Evolutionary conservation across 2,797 vertebrate genomes (phyloP), one percentile per base, ranked within the genome.

Genomic region (Coccyzus lansbergi): DNA sequence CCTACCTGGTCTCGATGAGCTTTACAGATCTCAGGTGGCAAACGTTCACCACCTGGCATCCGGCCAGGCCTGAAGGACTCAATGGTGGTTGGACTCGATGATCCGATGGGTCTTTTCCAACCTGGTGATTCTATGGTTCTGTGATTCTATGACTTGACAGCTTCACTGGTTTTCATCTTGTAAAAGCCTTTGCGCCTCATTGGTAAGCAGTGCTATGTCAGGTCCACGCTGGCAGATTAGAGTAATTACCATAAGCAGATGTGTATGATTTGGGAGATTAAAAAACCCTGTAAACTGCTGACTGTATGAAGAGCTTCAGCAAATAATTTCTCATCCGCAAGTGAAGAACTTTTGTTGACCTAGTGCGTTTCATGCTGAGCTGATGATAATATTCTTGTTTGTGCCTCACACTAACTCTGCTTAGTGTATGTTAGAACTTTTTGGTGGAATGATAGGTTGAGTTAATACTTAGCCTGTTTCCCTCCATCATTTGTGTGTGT

Each of bases 121-220:
- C n/a, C n/a, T n/a, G n/a, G n/a, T n/a, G n/a, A n/a, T n/a, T n/a
- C n/a, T n/a, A n/a, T n/a, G n/a, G n/a, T n/a, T n/a, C n/a, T n/a
- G n/a, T n/a, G 80, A 70, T n/a, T n/a, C n/a, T n/a, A n/a, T n/a
- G 80, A 70, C 3, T 31, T 46, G 38, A 60, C 25, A 64, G 71
- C 68, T 80, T 80, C 9, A 6, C 88, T 64, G 64, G 28, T 69
- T 94, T 86, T 91, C 36, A 15, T 94, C 85, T 79, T 67, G 33
- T 65, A 14, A 78, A 88, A 88, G 65, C 62, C 59, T 88, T 94
- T 90, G 68, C 0, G 2, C 86, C 93, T 95, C 78, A 29, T 2
- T 75, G 83, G 71, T 48, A 59, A 68, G 74, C 83, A 88, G 75
- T 93, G 83, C 92, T 88, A 10, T 85, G 88, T 87, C 86, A 71